A percentile compares a stretch with the other conserved stretches of the same genome.
These are phyloP conservation scores for Micronycteris hirsuta DNA, from an alignment of 2,113 vertebrate genomes.

Conservation along the genomic window DNA sequence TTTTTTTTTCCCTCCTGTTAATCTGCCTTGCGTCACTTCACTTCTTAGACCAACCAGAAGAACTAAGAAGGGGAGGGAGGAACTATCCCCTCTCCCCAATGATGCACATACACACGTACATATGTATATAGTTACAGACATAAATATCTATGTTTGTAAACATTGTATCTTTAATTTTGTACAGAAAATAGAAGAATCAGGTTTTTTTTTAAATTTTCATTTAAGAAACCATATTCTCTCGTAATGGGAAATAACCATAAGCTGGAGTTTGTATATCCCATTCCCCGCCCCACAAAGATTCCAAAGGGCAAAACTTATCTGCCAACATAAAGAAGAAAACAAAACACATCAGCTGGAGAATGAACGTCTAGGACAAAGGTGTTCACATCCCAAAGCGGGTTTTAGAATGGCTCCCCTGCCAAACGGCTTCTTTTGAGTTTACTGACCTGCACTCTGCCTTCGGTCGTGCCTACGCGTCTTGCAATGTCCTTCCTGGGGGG, in stretches of 20 bases:
- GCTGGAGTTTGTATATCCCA: not conserved
- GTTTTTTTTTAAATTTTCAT: not conserved
- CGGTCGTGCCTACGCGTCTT: not conserved
- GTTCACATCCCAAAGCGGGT: not conserved
- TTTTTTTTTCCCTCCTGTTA: not conserved
- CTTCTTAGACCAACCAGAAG: not conserved
- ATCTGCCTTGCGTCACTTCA: not conserved
- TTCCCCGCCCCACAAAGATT: not conserved
- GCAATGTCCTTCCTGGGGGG: conserved; percentile 20
- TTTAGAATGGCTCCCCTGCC: not conserved
- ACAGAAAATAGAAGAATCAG: not conserved
- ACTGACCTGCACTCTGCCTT: conserved; percentile 42
- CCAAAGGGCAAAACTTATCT: not conserved
- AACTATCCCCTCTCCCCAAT: not conserved
- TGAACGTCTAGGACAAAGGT: not conserved
- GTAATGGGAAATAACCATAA: not conserved
- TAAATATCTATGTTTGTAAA: not conserved
- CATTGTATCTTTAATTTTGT: not conserved
- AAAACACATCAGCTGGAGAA: not conserved
- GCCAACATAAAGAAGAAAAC: not conserved
- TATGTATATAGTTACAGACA: not conserved
- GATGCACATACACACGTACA: not conserved
- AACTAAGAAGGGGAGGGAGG: not conserved
- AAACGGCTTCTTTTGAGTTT: not conserved
- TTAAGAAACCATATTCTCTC: not conserved